Base-by-base conservation (phyloP, 2,797 vertebrate species). In the Discoglossus pictus region DNA sequence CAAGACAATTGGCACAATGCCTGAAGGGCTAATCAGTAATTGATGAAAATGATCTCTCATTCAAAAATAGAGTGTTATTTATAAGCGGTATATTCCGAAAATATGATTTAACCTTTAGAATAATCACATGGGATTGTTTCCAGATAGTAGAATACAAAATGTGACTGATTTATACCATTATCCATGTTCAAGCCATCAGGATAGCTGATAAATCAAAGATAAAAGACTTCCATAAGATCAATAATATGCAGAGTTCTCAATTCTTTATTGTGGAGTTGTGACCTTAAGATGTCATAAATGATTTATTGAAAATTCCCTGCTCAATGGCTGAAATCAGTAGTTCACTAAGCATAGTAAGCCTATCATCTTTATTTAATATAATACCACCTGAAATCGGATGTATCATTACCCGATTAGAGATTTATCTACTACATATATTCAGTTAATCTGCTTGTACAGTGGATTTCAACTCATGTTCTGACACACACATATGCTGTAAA, bases 211-310 rank as follows among this genome's bases (percentile, higher is more conserved):
- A 69, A 69, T 54, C 50, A 55, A 62, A 54, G 66, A 38, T 56
- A 56, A 53, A 55, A 70, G 21, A 56, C 51, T 42, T 63, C 17
- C n/a, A 16, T 1, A 8, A 17, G 23, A 70, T 70, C 67, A 50
- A 70, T 70, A 70, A 24, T 11, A 24, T 13, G 12, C 24, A 17
- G 27, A 56, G 42, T 42, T 23, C 24, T 35, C 24, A 34, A 36
- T 70, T 15, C 59, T 70, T 70, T 55, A 48, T 63, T 62, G 59
- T 56, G 36, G 35, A 39, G 56, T 56, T 23, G 51, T 64, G 44
- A 68, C 62, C 63, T 71, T 51, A 68, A 38, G 2, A 35, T 12
- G 3, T 16, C 46, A 21, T 50, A 69, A 34, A 51, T 68, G 54
- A 58, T 44, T 58, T 50, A 34, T 42, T 61, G 21, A 8, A 1